Evolutionary conservation across 2,888 invertebrate species (phyloP), one percentile per base, ranked within the genome.

Genomic region (Hofmannophila pseudospretella): DNA sequence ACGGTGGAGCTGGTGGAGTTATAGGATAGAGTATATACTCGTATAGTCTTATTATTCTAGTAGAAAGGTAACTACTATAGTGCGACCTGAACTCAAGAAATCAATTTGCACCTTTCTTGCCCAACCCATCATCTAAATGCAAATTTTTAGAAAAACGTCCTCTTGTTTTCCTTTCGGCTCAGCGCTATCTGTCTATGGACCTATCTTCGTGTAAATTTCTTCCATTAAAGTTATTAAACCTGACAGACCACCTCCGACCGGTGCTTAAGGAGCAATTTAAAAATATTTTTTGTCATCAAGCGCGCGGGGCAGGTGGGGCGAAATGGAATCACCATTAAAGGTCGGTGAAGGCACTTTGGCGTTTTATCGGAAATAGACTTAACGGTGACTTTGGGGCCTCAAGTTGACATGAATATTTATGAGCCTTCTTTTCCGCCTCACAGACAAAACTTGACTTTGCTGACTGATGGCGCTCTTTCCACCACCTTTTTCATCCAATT

Each of bases 361-460:
- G 61, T 69, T 72, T 77, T 81, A 81, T 80, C 72, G 79, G 72
- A 74, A 81, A 82, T 70, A 67, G 75, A 73, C 84, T 84, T 82
- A 80, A 69, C 66, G 65, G 67, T 75, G 79, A 76, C 78, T 81
- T 80, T 69, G 60, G 67, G 67, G 72, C 64, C 69, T 68, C 64
- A 71, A 77, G 71, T 71, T 74, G 67, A 68, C 70, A 77, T 84
- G 85, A 81, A 85, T 84, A 85, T 84, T 85, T 78, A 85, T 85
- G 77, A 84, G 66, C 43, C 54, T 49, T 73, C 70, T 75, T 78
- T 62, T 35, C 30, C 32, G 25, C 33, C 20, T 36, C 29, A 28
- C 40, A 25, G 32, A 36, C 28, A 32, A 40, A 54, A 53, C 52
- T 53, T 50, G 44, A 41, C 47, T 50, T 41, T 29, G 36, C 42